These are phyloP conservation scores for Leucania comma DNA, from an alignment of 2,888 invertebrate genomes.

Conservation along the genomic window DNA sequence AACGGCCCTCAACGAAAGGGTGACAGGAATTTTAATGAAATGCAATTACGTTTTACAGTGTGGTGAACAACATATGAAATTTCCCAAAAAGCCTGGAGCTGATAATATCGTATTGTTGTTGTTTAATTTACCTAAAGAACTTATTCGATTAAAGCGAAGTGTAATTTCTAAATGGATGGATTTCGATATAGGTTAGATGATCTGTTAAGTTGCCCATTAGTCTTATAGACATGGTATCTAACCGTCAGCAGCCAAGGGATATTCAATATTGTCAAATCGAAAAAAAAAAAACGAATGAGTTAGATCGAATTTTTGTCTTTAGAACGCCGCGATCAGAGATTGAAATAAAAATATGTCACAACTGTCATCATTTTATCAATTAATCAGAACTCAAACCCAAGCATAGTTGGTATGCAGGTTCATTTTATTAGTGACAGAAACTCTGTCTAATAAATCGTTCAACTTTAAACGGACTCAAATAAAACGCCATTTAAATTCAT, in stretches of 20 bases:
- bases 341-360: not conserved
- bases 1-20: slow-evolving; percentile 76
- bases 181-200: slow-evolving; percentile 13
- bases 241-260: not conserved
- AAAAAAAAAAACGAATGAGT: slow-evolving; percentile 18
- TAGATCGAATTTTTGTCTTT: slow-evolving; percentile 5
- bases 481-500: slow-evolving; percentile 28
- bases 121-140: slow-evolving; percentile 47
- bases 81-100: slow-evolving; percentile 51
- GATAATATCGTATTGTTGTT: slow-evolving; percentile 47
- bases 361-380: not conserved
- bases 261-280: not conserved
- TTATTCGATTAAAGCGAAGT: slow-evolving; percentile 33
- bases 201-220: slow-evolving; percentile 17
- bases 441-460: not conserved
- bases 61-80: slow-evolving; percentile 62
- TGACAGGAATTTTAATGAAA: slow-evolving; percentile 82
- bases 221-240: not conserved
- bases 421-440: slow-evolving; percentile 11
- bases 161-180: slow-evolving; percentile 1
- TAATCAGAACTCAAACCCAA: not conserved
- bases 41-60: slow-evolving; percentile 71
- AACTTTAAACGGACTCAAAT: slow-evolving; percentile 8
- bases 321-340: not conserved
- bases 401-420: not conserved